Conservation (phyloP, 2,113 vertebrate genomes). For the Grantiella picta region DNA sequence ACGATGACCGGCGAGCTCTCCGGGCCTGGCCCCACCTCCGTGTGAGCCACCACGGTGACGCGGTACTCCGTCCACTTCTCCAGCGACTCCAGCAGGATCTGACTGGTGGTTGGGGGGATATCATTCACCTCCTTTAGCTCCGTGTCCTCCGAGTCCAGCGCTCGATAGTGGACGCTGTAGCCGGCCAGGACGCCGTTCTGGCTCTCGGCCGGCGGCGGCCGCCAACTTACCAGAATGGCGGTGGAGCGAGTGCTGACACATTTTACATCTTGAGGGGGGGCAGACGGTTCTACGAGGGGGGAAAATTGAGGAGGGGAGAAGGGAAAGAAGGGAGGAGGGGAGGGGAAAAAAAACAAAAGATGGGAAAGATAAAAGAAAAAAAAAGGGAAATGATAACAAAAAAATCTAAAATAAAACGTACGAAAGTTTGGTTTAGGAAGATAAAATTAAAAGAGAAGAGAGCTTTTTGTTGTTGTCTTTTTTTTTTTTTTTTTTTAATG, state of each 20-base stretch:
- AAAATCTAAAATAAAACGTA: conserved; percentile 82
- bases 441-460: conserved; percentile 59
- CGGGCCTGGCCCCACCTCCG: conserved; percentile 87
- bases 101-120: conserved; percentile 79
- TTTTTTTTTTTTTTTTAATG: background rate
- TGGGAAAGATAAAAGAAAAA: conserved; percentile 88
- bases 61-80: conserved; percentile 97
- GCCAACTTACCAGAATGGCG: conserved; percentile 98
- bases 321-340: conserved; percentile 59
- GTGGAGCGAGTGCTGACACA: conserved; percentile 95
- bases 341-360: conserved; percentile 78
- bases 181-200: conserved; percentile 93
- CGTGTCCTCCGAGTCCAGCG: conserved; percentile 82
- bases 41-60: conserved; percentile 87
- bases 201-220: conserved; percentile 86
- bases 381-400: conserved; percentile 87
- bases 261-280: conserved; percentile 97
- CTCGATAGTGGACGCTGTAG: conserved; percentile 91
- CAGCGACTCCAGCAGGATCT: conserved; percentile 88
- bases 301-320: conserved; percentile 38
- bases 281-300: conserved; percentile 92
- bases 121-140: conserved; percentile 81
- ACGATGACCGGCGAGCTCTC: conserved; percentile 88
- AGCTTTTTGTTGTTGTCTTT: conserved; percentile 40
- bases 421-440: conserved; percentile 61